Evolutionary conservation across 1,140 invertebrate species (phyloP), one percentile per base, ranked within the genome.

Genomic region (Macrocentrus cingulum): DNA sequence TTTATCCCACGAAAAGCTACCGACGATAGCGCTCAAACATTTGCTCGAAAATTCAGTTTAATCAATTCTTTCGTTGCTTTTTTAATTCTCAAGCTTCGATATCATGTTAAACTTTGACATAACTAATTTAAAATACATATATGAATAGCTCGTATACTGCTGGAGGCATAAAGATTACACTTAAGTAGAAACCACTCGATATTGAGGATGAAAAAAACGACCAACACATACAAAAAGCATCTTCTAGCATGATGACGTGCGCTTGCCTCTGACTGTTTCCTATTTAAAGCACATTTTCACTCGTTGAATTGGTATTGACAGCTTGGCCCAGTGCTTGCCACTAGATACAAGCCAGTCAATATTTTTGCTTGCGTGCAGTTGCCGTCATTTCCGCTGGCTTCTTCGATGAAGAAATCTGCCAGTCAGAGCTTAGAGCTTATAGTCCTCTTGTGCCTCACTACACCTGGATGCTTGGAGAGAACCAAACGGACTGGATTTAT

Each of bases 361-460:
- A 51, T 41, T 19, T 51, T 51, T 13, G 20, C 37, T 15, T 15
- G 2, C 23, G 2, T 22, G 32, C 19, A 25, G 55, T 29, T 50
- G 23, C 46, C 75, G 76, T 78, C 75, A 77, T 76, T 80, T 80
- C 76, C 75, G 76, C 72, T 79, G 72, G 71, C 77, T 79, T 79
- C 72, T 63, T 68, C 75, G 71, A 80, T 79, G 75, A 79, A 75
- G 75, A 68, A 75, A 78, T 61, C 76, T 79, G 77, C 70, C 77
- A 77, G 69, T 80, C 75, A 78, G 70, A 45, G 62, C 65, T 70
- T 62, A 59, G 50, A 42, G 56, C 56, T 64, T 68, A 73, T 70
- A 19, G 63, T 64, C 66, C 66, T 55, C 65, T 68, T 66, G 65
- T 66, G 67, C 69, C 66, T 75, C 68, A 66, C 69, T 74, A 69